Evolutionary conservation across 2,797 vertebrate genomes (phyloP).

Genomic region (Orientallactaga sibirica): DNA sequence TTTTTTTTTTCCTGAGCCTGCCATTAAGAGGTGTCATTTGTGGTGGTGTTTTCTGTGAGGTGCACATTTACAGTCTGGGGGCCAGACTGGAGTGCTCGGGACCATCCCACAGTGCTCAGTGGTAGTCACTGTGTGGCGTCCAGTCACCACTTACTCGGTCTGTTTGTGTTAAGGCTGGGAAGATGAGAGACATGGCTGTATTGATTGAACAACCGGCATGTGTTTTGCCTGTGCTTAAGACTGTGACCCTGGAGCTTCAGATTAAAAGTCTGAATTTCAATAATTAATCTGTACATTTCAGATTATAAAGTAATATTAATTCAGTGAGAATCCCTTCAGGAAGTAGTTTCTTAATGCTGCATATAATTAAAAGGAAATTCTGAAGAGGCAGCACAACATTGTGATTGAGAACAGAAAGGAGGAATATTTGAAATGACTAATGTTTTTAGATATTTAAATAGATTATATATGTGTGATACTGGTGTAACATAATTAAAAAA

Average conservation of each 20-base stretch:
- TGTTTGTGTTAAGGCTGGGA: constrained; percentile 65
- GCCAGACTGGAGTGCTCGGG: constrained; percentile 29
- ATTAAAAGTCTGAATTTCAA: constrained; percentile 65
- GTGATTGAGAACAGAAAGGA: constrained; percentile 76
- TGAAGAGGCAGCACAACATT: constrained; percentile 53
- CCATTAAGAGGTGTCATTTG: constrained; percentile 66
- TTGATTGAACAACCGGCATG: constrained; percentile 27
- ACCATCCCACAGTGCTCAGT: constrained; percentile 42
- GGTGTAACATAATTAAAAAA: constrained; percentile 34
- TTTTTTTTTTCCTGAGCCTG: constrained; percentile 62
- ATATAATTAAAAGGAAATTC: constrained; percentile 45
- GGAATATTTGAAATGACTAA: constrained; percentile 46
- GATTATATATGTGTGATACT: not conserved
- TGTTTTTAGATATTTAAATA: constrained; percentile 56
- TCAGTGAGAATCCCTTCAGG: constrained; percentile 50
- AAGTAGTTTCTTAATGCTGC: constrained; percentile 57
- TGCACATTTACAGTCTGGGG: constrained; percentile 48
- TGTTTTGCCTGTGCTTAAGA: constrained; percentile 49
- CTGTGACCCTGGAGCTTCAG: constrained; percentile 51
- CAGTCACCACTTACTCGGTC: constrained; percentile 40
- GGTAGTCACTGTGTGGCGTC: not conserved
- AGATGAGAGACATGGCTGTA: not conserved
- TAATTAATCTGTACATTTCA: constrained; percentile 65
- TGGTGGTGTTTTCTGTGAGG: constrained; percentile 74
- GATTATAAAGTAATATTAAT: constrained; percentile 57